Evolutionary conservation across 2,888 invertebrate species (phyloP), one percentile per base, ranked within the genome.

Genomic region (Chloroclystis v-ata): DNA sequence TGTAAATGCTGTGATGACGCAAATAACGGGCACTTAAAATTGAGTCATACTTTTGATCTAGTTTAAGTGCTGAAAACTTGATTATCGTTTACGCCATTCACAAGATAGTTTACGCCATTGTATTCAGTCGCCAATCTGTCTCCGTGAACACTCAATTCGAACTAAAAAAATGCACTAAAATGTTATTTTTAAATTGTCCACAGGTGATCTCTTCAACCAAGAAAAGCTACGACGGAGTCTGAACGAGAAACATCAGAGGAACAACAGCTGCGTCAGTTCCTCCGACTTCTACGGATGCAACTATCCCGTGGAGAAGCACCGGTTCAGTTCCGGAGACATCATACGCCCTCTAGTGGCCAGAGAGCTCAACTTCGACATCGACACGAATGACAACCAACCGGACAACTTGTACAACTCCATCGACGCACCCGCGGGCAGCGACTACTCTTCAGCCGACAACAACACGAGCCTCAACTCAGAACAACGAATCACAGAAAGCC

Each of bases 271-370:
- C 54, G 89, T 89, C 16, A 89, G 85, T 49, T 89, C 89, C 0
- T 89, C 89, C 0, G 89, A 89, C 60, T 89, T 89, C 67, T 89
- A 89, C 63, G 89, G 89, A 0, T 89, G 89, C 67, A 89, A 89
- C 67, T 89, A 89, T 49, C 89, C 89, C 1, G 88, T 89, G 1
- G 89, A 89, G 42, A 88, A 88, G 51, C 87, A 86, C 59, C 64
- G 89, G 44, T 88, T 87, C 52, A 88, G 89, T 47, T 89, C 89
- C 16, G 87, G 88, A 0, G 89, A 88, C 33, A 62, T 89, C 4
- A 74, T 78, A n/a, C 72, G 87, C 14, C 88, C 89, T 1, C 75
- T 88, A 0, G 85, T 84, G 4, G 88, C 88, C 7, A 79, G 72
- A 37, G 86, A 87, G 59, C 73, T 87, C 7, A 76, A 84, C 58